Conservation (phyloP, 2,113 vertebrate genomes). For the Oreocharis arfaki region DNA sequence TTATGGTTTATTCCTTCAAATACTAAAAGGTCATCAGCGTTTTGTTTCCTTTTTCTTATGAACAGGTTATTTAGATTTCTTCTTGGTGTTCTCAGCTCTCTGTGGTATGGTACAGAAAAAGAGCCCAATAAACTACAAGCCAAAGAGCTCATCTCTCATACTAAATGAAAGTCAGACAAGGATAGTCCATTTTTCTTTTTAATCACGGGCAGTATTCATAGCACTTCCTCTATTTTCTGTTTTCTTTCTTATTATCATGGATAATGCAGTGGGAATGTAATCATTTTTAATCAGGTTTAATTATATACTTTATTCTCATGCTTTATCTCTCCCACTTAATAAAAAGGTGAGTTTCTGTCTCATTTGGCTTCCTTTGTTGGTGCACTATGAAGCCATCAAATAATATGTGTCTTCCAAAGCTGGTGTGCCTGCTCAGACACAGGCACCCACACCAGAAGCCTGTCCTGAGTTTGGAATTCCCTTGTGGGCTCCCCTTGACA, state of each 20-base stretch:
- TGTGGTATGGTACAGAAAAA: not conserved
- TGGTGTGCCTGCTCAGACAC: not conserved
- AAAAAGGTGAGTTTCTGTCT: conserved; percentile 15
- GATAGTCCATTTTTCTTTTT: conserved; percentile 21
- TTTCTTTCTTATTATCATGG: not conserved
- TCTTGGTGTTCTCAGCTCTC: not conserved
- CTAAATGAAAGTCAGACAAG: conserved; percentile 15
- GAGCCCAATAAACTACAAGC: not conserved
- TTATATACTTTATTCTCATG: conserved; percentile 22
- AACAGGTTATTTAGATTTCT: conserved; percentile 52
- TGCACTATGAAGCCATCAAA: not conserved
- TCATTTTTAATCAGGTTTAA: conserved; percentile 54
- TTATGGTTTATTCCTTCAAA: conserved; percentile 48
- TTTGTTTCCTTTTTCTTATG: conserved; percentile 2
- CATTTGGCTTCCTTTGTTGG: not conserved
- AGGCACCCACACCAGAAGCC: not conserved
- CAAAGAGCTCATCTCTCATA: not conserved
- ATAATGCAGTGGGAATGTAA: conserved; percentile 40
- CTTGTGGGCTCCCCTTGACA: not conserved
- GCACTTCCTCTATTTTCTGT: not conserved
- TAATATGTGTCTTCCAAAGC: not conserved
- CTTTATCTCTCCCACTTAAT: not conserved
- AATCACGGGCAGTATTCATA: not conserved
- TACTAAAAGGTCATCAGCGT: conserved; percentile 56
- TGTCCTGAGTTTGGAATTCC: not conserved